A percentile compares a stretch with the other conserved stretches of the same genome.
Conservation (phyloP, 1,140 invertebrate species). For the Tetragnatha versicolor region DNA sequence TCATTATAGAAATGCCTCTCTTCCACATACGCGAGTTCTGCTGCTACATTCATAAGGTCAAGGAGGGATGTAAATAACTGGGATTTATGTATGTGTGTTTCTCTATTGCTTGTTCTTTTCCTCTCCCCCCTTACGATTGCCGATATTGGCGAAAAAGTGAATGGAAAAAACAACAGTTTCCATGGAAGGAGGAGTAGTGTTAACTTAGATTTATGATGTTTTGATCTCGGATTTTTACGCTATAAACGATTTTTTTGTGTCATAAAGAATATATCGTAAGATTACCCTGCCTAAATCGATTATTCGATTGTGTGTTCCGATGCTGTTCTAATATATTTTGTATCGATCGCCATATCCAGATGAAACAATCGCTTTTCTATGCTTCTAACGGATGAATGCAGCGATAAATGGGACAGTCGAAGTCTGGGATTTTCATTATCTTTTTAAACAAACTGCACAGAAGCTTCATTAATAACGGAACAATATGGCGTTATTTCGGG, state of each 20-base stretch:
- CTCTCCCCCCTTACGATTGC: conserved; percentile 9
- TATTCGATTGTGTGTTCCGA: conserved; percentile 40
- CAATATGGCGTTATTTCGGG: no score
- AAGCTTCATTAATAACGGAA: no score
- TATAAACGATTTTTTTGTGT: conserved; percentile 39
- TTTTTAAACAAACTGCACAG: no score
- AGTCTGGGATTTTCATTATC: no score
- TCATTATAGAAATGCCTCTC: conserved; percentile 22
- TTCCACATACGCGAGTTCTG: background rate
- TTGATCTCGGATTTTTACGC: conserved; percentile 43
- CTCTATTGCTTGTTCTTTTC: conserved; percentile 13
- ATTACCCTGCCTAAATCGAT: conserved; percentile 38
- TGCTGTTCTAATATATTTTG: conserved; percentile 28
- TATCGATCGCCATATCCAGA: conserved; percentile 35
- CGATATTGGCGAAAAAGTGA: conserved; percentile 28
- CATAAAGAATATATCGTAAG: conserved; percentile 43
- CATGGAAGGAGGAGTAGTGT: conserved; percentile 4
- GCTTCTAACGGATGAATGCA: background rate
- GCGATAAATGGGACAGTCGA: background rate
- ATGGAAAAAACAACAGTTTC: background rate
- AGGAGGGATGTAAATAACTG: conserved; percentile 27
- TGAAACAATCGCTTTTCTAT: conserved; percentile 34
- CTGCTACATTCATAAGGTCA: conserved; percentile 34
- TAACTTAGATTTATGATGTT: conserved; percentile 45
- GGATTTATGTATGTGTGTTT: background rate